A percentile compares a stretch with the other conserved stretches of the same genome.
phyloP scores from a whole-genome alignment of 2,797 vertebrate genomes.

The Monodelphis domestica region DNA sequence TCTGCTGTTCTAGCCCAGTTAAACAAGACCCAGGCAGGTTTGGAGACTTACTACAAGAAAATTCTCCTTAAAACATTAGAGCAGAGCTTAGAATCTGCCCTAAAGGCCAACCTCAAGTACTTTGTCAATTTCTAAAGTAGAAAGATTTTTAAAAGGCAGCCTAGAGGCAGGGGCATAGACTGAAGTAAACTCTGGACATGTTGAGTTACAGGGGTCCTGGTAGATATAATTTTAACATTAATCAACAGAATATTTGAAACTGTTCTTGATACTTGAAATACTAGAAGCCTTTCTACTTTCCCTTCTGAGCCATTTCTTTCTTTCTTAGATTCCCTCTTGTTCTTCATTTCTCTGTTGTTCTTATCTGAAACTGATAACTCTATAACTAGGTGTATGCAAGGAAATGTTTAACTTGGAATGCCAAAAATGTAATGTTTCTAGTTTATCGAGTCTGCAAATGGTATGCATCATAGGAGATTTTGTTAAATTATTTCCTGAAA shows the following conservation, averaged over 20 bases:
- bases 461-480: neutral
- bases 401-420: neutral
- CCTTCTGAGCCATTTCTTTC: neutral
- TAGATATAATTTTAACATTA: neutral
- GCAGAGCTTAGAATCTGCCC: neutral
- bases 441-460: conserved; percentile 26
- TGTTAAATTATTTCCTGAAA: neutral
- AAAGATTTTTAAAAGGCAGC: neutral
- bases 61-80: conserved; percentile 2
- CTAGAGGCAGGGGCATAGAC: neutral
- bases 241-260: neutral
- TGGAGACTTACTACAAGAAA: conserved; percentile 20
- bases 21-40: conserved; percentile 52
- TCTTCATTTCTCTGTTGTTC: neutral
- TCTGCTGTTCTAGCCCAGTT: conserved; percentile 60
- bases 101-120: neutral
- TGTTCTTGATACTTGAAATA: too few relatives aligned
- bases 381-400: neutral
- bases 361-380: neutral
- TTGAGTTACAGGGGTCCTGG: neutral
- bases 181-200: neutral
- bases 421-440: conserved; percentile 2
- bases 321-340: neutral
- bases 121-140: neutral
- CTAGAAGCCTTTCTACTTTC: neutral